These are phyloP conservation scores for Sisor rabdophorus DNA, from an alignment of 2,113 vertebrate species.

Conservation along the genomic window DNA sequence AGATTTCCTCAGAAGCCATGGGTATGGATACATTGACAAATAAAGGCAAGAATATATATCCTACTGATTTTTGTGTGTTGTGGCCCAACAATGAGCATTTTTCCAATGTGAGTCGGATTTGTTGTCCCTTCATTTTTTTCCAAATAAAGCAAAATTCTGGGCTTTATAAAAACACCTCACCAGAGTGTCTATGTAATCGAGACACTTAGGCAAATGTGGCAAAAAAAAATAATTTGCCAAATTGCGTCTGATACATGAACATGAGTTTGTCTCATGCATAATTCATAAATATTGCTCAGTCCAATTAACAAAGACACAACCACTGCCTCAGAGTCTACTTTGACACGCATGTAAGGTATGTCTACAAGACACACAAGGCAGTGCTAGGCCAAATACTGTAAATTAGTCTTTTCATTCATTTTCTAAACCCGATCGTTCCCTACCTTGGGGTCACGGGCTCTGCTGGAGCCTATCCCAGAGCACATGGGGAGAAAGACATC, in stretches of 20 bases:
- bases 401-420: background rate
- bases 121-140: background rate
- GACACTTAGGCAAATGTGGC: conserved; percentile 40
- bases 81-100: background rate
- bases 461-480: too few relatives aligned
- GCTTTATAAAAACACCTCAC: conserved; percentile 34
- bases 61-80: background rate
- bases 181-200: conserved; percentile 33
- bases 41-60: background rate
- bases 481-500: too few relatives aligned
- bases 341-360: conserved; percentile 19
- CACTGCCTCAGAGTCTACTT: conserved; percentile 22
- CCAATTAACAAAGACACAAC: conserved; percentile 31
- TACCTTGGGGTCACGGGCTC: too few relatives aligned
- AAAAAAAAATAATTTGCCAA: conserved; percentile 43
- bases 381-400: background rate
- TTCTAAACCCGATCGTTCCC: too few relatives aligned
- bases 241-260: conserved; percentile 46
- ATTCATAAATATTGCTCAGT: conserved; percentile 37
- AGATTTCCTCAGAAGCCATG: background rate
- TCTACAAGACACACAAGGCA: conserved; percentile 8
- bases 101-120: conserved; percentile 10
- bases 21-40: background rate
- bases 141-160: conserved; percentile 20
- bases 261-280: conserved; percentile 41